These are phyloP conservation scores for Tauraco erythrolophus DNA, from an alignment of 2,113 vertebrate species.

Conservation along the genomic window DNA sequence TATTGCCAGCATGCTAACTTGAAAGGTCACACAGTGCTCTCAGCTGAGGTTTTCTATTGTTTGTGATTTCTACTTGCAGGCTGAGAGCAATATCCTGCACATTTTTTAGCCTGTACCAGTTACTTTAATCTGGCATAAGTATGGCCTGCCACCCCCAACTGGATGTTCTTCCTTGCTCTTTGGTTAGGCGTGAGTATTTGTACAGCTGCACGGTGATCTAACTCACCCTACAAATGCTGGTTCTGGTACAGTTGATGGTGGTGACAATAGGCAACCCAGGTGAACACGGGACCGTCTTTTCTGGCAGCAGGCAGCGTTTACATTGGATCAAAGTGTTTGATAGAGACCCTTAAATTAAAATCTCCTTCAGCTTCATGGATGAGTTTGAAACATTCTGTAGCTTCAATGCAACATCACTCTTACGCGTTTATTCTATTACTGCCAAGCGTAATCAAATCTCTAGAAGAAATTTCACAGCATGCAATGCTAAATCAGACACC, in stretches of 20 bases:
- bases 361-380: neutral
- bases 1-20: conserved; percentile 5
- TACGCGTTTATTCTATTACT: neutral
- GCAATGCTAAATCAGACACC: neutral
- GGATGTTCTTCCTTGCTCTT: neutral
- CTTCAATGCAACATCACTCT: neutral
- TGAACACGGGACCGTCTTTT: neutral
- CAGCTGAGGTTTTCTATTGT: conserved; percentile 42
- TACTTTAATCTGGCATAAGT: neutral
- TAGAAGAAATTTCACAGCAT: neutral
- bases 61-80: conserved; percentile 1
- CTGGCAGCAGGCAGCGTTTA: neutral
- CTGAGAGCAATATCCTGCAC: conserved; percentile 24
- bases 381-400: neutral
- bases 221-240: neutral
- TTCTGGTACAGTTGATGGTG: neutral
- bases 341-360: neutral
- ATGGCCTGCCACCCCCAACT: neutral
- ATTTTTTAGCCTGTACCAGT: neutral
- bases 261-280: neutral
- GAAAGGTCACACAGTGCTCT: conserved; percentile 40
- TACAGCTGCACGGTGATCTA: neutral
- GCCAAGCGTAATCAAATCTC: neutral
- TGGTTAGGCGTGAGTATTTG: neutral
- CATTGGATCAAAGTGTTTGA: neutral